Conservation (phyloP, 2,113 vertebrate species). For the Carlito syrichta region DNA sequence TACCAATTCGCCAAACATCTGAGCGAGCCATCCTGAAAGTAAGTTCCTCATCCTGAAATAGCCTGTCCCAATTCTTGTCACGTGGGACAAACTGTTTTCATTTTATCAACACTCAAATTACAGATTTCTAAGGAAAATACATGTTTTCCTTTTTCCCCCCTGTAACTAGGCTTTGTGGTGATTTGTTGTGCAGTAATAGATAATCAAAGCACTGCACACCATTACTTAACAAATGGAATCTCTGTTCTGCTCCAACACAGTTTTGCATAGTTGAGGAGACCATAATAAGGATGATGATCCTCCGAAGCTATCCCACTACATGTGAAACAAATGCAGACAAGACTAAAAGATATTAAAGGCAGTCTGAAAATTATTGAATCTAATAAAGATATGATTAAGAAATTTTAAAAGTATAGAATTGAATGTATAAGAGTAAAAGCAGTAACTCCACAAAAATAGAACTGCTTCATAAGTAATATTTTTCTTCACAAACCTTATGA, state of each 20-base stretch:
- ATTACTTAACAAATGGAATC: background rate
- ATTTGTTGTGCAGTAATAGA: background rate
- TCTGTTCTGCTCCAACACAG: background rate
- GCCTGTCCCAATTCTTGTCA: background rate
- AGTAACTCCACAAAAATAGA: background rate
- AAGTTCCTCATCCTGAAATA: too few relatives aligned
- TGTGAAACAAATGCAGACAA: background rate
- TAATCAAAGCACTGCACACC: background rate
- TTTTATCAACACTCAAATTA: background rate
- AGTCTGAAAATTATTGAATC: background rate
- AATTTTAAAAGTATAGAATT: background rate
- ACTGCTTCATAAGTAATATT: background rate
- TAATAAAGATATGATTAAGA: background rate
- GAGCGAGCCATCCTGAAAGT: background rate
- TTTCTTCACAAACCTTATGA: background rate
- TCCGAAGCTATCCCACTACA: too few relatives aligned
- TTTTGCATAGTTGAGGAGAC: background rate
- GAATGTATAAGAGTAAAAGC: background rate
- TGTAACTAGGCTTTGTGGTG: background rate
- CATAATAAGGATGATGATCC: background rate
- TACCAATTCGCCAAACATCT: background rate
- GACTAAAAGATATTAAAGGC: background rate
- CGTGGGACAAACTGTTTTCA: too few relatives aligned
- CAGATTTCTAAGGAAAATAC: background rate
- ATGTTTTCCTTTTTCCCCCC: background rate